Evolutionary conservation across 1,140 invertebrate genomes (phyloP), one percentile per base, ranked within the genome.

Genomic region (Euura lappo): DNA sequence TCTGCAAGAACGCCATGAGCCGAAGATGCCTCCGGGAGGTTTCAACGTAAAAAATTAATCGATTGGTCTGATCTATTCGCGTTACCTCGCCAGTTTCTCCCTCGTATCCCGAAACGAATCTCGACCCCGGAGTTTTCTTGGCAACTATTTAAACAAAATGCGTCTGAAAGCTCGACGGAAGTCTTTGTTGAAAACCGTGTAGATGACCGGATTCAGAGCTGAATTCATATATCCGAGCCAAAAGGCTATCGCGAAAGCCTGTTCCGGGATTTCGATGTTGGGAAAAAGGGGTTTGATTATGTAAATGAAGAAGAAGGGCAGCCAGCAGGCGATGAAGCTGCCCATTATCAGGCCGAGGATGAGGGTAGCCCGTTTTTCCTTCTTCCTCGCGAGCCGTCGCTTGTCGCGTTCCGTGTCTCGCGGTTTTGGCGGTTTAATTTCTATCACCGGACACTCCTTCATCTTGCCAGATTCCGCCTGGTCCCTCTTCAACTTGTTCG

Each of bases 191-290:
- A 99, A 99, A 80, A 99, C 98, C 67, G 97, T 99, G 88, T 99
- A 99, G 77, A 99, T 99, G 77, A 98, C 95, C 11, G 98, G 98
- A 89, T 99, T 99, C 45, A 99, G 91, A 51, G 98, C 98, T 45
- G 97, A 99, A 88, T 99, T 99, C 91, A 98, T 97, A 86, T 99
- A 99, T 42, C 98, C 98, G 43, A 99, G 89, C 99, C 99, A 99
- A 87, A 99, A 99, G 65, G 97, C 97, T 74, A 98, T 93, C 45
- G 96, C 95, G 84, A 99, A 99, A 2, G 96, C 96, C 76, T 93
- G 92, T 0, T 90, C 90, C 0, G 95, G 94, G 80, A 97, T 96
- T 11, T 93, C 86, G 84, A 95, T 93, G 51, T 83, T 83, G n/a
- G 91, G 90, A 81, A 95, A 96, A 28, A 96, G 88, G 1, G 96